Percentiles rank a stretch among this genome's conserved stretches.
phyloP scores from a whole-genome alignment of 2,113 vertebrate species.

The Phasianus colchicus region DNA sequence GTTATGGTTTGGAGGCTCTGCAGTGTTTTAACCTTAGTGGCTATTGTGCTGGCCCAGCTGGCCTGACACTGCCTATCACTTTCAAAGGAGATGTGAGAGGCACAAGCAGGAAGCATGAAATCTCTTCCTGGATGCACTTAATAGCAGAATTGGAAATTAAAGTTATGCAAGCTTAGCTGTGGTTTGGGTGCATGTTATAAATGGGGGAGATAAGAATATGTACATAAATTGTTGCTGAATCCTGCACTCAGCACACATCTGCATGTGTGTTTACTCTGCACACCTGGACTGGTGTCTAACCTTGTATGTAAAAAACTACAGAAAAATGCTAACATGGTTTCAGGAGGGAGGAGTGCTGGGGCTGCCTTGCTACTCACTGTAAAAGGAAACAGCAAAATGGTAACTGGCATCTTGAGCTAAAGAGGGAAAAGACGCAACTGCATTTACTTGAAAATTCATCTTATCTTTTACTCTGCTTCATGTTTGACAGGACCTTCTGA shows the following conservation, averaged over 20 bases:
- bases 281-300: background rate
- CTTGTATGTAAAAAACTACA: background rate
- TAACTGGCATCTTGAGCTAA: background rate
- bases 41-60: background rate
- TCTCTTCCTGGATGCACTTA: background rate
- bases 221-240: background rate
- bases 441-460: conserved; percentile 47
- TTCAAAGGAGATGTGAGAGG: background rate
- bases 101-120: background rate
- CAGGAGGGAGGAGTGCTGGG: background rate
- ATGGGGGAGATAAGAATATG: background rate
- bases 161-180: background rate
- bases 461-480: conserved; percentile 17
- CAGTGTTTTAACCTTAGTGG: background rate
- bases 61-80: background rate
- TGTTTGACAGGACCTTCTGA: conserved; percentile 49
- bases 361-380: background rate
- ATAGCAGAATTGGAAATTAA: background rate
- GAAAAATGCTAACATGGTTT: background rate
- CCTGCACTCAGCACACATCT: background rate
- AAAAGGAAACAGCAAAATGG: background rate
- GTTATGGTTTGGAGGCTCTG: background rate
- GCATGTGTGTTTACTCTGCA: accelerated
- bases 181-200: background rate
- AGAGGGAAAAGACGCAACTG: background rate